Evolutionary conservation across 2,113 vertebrate genomes (phyloP), one percentile per base, ranked within the genome.

Genomic region (Myiagra hebetior): DNA sequence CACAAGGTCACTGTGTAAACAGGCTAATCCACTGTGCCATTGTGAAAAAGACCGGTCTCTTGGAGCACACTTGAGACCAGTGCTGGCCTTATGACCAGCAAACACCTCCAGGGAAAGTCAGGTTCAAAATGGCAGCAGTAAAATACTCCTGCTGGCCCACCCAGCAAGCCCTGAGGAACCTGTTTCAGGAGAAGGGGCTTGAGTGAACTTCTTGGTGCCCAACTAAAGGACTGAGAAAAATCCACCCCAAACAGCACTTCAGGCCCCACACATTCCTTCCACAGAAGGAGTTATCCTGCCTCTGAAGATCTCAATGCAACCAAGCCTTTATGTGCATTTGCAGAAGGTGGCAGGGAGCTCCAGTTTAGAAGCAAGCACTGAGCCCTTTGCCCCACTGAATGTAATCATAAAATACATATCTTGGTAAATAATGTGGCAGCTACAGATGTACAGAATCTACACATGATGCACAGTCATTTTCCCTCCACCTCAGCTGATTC

Each of bases 361-460:
- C 42, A 39, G 42, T 27, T 87, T 7, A 33, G 16, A 69, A 78
- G 14, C 2, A 4, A 85, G 50, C 31, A 12, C 15, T 69, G 17
- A 11, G 82, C 13, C 57, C 50, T 73, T 24, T 26, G 23, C 6
- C 9, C 30, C 46, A 46, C 0, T 2, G 3, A 22, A 44, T 19
- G 13, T 1, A 15, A 65, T 14, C 0, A 1, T 37, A 42, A 59
- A 76, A 76, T 10, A 67, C 8, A 0, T 3, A 9, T 17, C 55
- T 39, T 0, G 0, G 33, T 49, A 60, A 67, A 39, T 18, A 59
- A 21, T 0, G 8, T 1, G 1, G 27, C 68, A 69, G 28, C 59
- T 42, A 37, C 15, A n/a, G 23, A 46, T 15, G 39, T 41, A 67
- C 28, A 67, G 1, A 0, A 39, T 39, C 37, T 33, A 59, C 14